These are phyloP conservation scores for Zaprionus gabonicus DNA, from an alignment of 1,140 invertebrate species.

Conservation along the genomic window DNA sequence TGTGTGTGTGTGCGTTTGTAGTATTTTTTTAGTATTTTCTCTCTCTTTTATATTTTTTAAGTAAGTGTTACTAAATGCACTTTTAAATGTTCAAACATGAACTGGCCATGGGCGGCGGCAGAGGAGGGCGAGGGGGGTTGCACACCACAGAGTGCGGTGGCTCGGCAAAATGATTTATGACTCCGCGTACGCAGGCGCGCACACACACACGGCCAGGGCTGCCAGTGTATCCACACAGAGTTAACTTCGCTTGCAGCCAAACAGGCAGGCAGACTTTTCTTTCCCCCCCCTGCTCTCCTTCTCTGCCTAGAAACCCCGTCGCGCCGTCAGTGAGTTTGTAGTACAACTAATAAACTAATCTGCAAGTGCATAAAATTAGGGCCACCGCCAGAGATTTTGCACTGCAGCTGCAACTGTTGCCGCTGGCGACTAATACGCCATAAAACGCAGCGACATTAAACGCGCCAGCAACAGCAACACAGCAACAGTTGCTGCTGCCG, in stretches of 20 bases:
- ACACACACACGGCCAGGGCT: conserved; percentile 17
- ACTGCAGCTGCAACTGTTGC: conserved; percentile 13
- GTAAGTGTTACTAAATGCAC: conserved; percentile 84
- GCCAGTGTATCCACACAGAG: neutral
- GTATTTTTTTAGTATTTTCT: conserved; percentile 19
- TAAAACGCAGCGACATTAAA: conserved; percentile 50
- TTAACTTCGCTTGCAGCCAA: neutral
- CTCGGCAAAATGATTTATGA: conserved; percentile 83
- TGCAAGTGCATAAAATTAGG: conserved; percentile 83
- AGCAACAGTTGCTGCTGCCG: conserved; percentile 13
- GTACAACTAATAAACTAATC: conserved; percentile 83
- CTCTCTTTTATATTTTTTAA: conserved; percentile 53
- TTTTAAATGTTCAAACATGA: conserved; percentile 84
- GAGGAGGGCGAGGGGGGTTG: neutral
- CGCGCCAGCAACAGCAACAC: conserved; percentile 13
- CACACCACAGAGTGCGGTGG: conserved; percentile 61
- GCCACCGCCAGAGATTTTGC: conserved; percentile 67
- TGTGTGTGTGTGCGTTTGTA: neutral
- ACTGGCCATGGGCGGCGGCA: conserved; percentile 32
- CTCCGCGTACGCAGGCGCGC: conserved; percentile 77
- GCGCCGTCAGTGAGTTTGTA: conserved; percentile 70
- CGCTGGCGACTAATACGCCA: conserved; percentile 60
- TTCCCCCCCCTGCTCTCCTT: neutral
- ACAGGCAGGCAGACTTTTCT: neutral
- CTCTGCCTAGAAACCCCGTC: neutral